phyloP scores from a whole-genome alignment of 2,888 invertebrate genomes.

The Psococerastis gibbosa region DNA sequence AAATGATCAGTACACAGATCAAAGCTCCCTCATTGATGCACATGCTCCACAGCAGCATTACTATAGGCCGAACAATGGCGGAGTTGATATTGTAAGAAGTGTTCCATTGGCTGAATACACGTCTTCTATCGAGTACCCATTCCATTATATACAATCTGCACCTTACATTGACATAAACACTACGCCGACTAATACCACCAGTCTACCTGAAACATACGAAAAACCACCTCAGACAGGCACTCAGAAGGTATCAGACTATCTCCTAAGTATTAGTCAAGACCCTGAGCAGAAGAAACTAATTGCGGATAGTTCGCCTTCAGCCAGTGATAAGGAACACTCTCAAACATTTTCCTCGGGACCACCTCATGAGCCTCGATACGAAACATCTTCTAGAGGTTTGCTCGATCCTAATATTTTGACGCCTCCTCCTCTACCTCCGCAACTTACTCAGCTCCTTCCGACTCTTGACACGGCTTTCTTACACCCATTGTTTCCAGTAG shows the following conservation, averaged over 20 bases:
- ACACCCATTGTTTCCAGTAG: background rate
- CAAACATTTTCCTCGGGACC: background rate
- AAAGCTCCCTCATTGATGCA: slow-evolving; percentile 1
- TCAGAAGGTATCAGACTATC: slow-evolving; percentile 1
- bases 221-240: slow-evolving; percentile 2
- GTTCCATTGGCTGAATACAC: slow-evolving; percentile 7
- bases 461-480: background rate
- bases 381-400: background rate
- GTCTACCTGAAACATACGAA: background rate
- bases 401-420: slow-evolving; percentile 7
- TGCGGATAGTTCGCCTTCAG: background rate
- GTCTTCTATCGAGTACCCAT: slow-evolving; percentile 6
- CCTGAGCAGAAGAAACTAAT: background rate
- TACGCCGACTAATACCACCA: background rate
- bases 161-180: slow-evolving; percentile 7
- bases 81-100: slow-evolving; percentile 3
- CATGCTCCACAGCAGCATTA: slow-evolving; percentile 3
- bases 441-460: slow-evolving; percentile 2
- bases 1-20: background rate
- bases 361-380: background rate
- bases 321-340: background rate
- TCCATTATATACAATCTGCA: background rate
- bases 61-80: background rate
- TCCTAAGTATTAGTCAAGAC: background rate
- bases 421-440: slow-evolving; percentile 2